A percentile compares a stretch with the other conserved stretches of the same genome.
Evolutionary conservation across 2,797 vertebrate species (phyloP).

Genomic region (Eurystomus glaucurus): DNA sequence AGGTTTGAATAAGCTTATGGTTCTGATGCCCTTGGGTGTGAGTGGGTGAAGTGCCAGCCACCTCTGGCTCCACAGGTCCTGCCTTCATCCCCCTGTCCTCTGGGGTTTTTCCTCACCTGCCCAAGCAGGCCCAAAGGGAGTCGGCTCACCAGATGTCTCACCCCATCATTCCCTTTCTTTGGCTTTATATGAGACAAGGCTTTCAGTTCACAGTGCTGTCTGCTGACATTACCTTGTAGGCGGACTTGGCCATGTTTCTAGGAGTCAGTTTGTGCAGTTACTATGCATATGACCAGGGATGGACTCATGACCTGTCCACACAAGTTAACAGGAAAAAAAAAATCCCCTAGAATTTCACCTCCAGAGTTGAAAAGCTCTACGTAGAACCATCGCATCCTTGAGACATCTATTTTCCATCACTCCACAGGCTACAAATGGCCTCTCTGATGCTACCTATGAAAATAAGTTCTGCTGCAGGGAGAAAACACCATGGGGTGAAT

Average conservation of each 20-base stretch:
- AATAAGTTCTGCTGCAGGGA: neutral
- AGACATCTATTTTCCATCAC: neutral
- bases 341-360: neutral
- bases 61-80: neutral
- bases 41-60: neutral
- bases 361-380: neutral
- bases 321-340: neutral
- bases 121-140: neutral
- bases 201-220: neutral
- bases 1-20: neutral
- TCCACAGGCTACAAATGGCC: neutral
- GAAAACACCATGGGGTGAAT: too few relatives aligned
- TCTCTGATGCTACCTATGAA: neutral
- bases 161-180: neutral
- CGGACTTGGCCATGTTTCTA: neutral
- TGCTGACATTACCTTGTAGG: neutral
- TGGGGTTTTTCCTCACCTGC: neutral
- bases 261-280: neutral
- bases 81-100: fast-evolving
- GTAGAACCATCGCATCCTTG: neutral
- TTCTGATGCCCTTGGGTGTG: neutral
- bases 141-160: neutral
- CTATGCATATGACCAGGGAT: fast-evolving
- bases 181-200: neutral
- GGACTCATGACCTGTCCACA: neutral